Base-by-base conservation (phyloP, 2,888 invertebrate genomes). In the Catocala fraxini region DNA sequence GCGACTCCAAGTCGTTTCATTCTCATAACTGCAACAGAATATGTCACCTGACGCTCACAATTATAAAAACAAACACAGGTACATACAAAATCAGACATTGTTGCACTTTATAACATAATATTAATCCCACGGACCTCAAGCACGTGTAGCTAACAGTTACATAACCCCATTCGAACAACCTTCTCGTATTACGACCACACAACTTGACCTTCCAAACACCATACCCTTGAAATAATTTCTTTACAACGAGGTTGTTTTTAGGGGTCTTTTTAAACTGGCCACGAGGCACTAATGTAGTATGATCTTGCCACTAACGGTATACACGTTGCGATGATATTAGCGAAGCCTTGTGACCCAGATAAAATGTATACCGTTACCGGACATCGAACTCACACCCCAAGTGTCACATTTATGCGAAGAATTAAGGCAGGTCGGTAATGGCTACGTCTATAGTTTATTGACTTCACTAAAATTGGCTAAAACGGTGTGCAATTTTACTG, bases 331-430 rank as follows among this genome's bases (percentile, higher is more conserved):
- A 83, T 85, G 87, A 92, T 93, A 93, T 93, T 92, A 92, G 93
- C 93, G 84, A 92, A 91, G 92, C 93, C 93, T 90, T 87, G 84
- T 93, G 91, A 93, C 93, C 92, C 84, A 93, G 86, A 83, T 88
- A 78, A 25, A 80, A 71, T 67, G 70, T 65, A 78, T 86, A 84
- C 93, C 91, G 93, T 92, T 92, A 90, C 81, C 84, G 91, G 89
- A 75, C 90, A 70, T 89, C 87, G 91, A 91, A 91, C 91, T 80
- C 74, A 71, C 80, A 79, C 84, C 86, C 87, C 81, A 71, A 71
- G 74, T 81, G 79, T 79, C 79, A 83, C 82, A 82, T 73, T 76
- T 71, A 68, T 62, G 62, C 63, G 60, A 68, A 68, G 71, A 70
- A 70, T 79, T 81, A 81, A 77, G 66, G 74, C 62, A 71, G 68